Evolutionary conservation across 1,140 invertebrate genomes (phyloP), one percentile per base, ranked within the genome.

Genomic region (Cyclargus thomasi): DNA sequence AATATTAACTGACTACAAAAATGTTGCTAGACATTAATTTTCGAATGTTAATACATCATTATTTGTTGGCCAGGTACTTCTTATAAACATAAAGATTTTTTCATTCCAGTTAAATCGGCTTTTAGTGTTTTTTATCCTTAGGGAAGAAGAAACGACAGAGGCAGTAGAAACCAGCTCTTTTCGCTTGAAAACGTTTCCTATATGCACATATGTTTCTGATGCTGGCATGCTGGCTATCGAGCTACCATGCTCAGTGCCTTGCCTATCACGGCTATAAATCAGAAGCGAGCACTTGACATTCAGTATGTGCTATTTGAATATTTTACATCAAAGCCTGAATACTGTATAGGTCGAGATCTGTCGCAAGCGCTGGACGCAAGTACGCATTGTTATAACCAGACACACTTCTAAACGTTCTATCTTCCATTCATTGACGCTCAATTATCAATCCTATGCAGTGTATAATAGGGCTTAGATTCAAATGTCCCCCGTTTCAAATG

Each of bases 331-430:
- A 47, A 47, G 39, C 39, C 39, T 47, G 39, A 14, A 64, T 55
- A 20, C 55, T 59, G 55, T 21, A 20, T 21, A 20, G 55, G 55
- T 59, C 55, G 55, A 69, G 65, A 67, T 72, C 68, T 72, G 67
- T 65, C 67, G 67, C 65, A 72, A 72, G 59, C 53, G 65, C 67
- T 72, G 70, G 65, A 72, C 70, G 53, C 64, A 68, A 68, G 66
- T 65, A 53, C 65, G 71, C 74, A 75, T 75, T 75, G 74, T 75
- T 75, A 73, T 63, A 62, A 64, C 22, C 5, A 3, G 17, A 53
- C 20, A 18, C 23, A n/a, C 14, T 18, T 17, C 4, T 65, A 65
- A 76, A 65, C 17, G 68, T 7, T 39, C 10, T 69, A 72, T 29
- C 35, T 65, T 11, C 67, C 59, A 47, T 39, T 16, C 18, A 55